Conservation (phyloP, 2,888 invertebrate species). For the Spodoptera littoralis region DNA sequence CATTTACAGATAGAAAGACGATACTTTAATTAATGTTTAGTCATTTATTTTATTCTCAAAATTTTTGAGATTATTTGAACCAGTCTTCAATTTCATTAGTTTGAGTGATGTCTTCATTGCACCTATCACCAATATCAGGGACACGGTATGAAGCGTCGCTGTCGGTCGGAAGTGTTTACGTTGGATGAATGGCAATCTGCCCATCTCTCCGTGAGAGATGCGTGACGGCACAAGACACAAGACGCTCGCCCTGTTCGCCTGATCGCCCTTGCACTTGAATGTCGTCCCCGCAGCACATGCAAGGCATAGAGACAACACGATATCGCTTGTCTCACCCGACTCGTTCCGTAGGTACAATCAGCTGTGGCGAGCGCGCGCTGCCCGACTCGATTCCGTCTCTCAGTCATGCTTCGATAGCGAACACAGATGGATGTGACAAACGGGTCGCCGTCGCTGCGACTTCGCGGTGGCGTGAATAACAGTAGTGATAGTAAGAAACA, state of each 20-base stretch:
- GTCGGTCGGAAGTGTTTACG: conserved; percentile 61
- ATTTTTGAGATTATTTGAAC: too few relatives aligned
- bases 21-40: background rate
- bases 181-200: conserved; percentile 61
- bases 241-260: conserved; percentile 10
- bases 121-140: background rate
- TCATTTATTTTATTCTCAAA: too few relatives aligned
- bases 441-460: conserved; percentile 84
- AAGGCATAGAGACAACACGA: conserved; percentile 50
- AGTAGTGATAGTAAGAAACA: conserved; percentile 81
- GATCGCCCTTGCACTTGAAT: conserved; percentile 70
- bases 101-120: too few relatives aligned
- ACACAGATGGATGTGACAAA: conserved; percentile 80
- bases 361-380: conserved; percentile 41
- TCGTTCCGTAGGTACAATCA: conserved; percentile 40
- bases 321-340: conserved; percentile 40
- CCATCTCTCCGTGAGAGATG: conserved; percentile 52
- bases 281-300: conserved; percentile 41
- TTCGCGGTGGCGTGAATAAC: conserved; percentile 80
- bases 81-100: too few relatives aligned
- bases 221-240: conserved; percentile 32
- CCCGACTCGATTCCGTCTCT: conserved; percentile 31
- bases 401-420: conserved; percentile 83
- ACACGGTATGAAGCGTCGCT: conserved; percentile 41
- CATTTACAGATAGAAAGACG: too few relatives aligned